phyloP scores from a whole-genome alignment of 1,140 invertebrate species.

The Armadillidium nasatum region DNA sequence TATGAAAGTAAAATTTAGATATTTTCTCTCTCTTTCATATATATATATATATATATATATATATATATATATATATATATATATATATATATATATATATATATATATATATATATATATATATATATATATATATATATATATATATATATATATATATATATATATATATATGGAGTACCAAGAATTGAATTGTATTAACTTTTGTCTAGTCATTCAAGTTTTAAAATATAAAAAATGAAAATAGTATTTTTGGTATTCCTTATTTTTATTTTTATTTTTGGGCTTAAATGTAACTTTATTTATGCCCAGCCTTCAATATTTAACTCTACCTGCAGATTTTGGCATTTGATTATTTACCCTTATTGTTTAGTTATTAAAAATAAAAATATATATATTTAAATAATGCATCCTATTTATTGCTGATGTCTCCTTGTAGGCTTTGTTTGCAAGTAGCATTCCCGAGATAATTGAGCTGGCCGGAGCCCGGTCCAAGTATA shows the following conservation, averaged over 20 bases:
- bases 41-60: not conserved
- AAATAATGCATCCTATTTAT: slow-evolving; percentile 40
- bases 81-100: not conserved
- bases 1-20: too few relatives aligned
- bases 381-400: slow-evolving; percentile 3
- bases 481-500: slow-evolving; percentile 95
- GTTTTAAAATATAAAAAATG: too few relatives aligned
- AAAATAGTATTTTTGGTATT: not conserved
- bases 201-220: too few relatives aligned
- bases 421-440: slow-evolving; percentile 61
- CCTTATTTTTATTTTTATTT: not conserved
- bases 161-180: not conserved
- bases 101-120: slow-evolving; percentile 12
- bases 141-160: slow-evolving; percentile 9
- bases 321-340: not conserved
- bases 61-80: not conserved
- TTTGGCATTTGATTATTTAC: slow-evolving; percentile 9
- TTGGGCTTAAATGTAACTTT: slow-evolving; percentile 2
- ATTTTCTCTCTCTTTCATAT: too few relatives aligned
- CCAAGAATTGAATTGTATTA: too few relatives aligned
- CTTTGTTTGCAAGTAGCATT: slow-evolving; percentile 96
- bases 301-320: not conserved
- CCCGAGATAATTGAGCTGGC: slow-evolving; percentile 98
- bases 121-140: slow-evolving; percentile 2
- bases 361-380: slow-evolving; percentile 6